Percentiles rank a stretch among this genome's conserved stretches.
Evolutionary conservation across 2,888 invertebrate genomes (phyloP).

Genomic region (Coelinius sp.): DNA sequence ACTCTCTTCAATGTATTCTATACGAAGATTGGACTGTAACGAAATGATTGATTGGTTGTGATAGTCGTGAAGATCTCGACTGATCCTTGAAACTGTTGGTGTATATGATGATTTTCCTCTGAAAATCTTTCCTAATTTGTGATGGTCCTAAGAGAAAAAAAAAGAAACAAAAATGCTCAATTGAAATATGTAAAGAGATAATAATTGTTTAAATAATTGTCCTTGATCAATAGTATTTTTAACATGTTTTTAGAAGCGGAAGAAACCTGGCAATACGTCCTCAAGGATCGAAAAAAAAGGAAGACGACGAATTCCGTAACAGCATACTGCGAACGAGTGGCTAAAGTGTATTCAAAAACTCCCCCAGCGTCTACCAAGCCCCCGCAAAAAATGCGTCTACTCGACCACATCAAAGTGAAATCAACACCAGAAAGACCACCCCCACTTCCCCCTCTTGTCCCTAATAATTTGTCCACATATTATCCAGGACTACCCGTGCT

Average conservation of each 20-base stretch:
- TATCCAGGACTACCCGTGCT: conserved; percentile 57
- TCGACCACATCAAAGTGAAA: conserved; percentile 62
- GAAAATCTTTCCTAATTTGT: no score
- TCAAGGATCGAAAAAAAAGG: conserved; percentile 76
- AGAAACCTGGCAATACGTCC: conserved; percentile 76
- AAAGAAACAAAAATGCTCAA: no score
- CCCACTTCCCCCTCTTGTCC: conserved; percentile 61
- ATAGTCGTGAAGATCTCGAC: no score
- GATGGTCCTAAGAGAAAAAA: no score
- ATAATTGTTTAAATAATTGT: neutral
- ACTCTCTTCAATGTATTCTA: no score
- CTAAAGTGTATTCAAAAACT: conserved; percentile 62
- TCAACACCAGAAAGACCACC: conserved; percentile 56
- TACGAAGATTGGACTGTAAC: no score
- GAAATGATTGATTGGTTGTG: no score
- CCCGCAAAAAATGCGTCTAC: conserved; percentile 62
- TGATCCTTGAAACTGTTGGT: no score
- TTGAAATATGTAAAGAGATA: no score
- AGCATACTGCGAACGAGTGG: conserved; percentile 70
- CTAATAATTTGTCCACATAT: conserved; percentile 58
- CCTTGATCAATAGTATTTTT: no score
- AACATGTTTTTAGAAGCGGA: conserved; percentile 75
- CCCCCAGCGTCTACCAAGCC: conserved; percentile 61
- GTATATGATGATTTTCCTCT: no score
- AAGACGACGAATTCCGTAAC: conserved; percentile 72